Conservation (phyloP, 1,140 invertebrate species). For the Zaprionus davidi region DNA sequence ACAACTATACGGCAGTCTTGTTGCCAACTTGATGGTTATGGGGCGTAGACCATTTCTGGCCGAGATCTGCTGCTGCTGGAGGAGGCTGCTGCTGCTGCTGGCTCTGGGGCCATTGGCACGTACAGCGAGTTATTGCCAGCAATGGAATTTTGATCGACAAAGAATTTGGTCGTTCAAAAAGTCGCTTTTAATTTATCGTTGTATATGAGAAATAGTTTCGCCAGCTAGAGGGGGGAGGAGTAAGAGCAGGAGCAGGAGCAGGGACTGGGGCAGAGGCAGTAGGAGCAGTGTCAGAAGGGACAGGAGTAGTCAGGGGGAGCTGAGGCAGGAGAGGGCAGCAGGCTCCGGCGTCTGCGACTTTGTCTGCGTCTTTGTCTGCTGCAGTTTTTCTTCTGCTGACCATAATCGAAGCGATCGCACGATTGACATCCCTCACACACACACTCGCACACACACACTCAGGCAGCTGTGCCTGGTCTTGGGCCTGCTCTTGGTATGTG, state of each 20-base stretch:
- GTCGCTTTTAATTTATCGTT: conserved; percentile 83
- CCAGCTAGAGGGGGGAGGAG: conserved; percentile 17
- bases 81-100: not conserved
- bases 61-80: not conserved
- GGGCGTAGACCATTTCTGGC: conserved; percentile 4
- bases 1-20: not conserved
- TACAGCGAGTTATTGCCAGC: conserved; percentile 80
- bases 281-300: conserved; percentile 20
- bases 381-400: conserved; percentile 40
- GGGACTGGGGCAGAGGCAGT: no score
- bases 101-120: conserved; percentile 69
- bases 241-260: not conserved
- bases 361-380: conserved; percentile 6
- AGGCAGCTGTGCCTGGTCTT: conserved; percentile 33
- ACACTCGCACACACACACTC: conserved; percentile 32
- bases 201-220: conserved; percentile 84
- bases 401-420: conserved; percentile 75
- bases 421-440: conserved; percentile 73
- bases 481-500: conserved; percentile 72
- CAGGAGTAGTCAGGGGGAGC: not conserved
- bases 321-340: conserved; percentile 13
- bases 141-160: conserved; percentile 84
- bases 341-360: conserved; percentile 40
- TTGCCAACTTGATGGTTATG: conserved; percentile 31
- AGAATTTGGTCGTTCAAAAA: conserved; percentile 84